A percentile compares a stretch with the other conserved stretches of the same genome.
phyloP scores from a whole-genome alignment of 2,113 vertebrate species.

The Protobothrops flavoviridis region DNA sequence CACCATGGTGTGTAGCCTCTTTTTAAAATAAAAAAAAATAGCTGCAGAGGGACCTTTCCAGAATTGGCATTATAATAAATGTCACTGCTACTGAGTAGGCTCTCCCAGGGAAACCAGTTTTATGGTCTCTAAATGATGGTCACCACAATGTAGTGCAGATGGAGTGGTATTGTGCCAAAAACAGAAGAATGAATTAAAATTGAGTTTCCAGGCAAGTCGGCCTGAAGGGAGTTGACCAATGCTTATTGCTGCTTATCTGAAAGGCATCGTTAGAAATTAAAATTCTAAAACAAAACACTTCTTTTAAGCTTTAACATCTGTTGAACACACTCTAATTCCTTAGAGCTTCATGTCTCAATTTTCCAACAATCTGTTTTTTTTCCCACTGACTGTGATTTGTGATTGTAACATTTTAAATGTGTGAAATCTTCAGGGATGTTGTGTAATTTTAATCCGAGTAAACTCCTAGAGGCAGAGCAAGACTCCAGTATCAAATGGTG shows the following conservation, averaged over 20 bases:
- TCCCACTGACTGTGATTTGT: background rate
- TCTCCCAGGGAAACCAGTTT: conserved; percentile 37
- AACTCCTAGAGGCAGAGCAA: background rate
- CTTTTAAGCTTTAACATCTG: conserved; percentile 8
- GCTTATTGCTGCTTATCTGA: background rate
- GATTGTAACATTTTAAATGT: conserved; percentile 1
- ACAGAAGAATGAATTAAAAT: conserved; percentile 23
- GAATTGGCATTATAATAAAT: conserved; percentile 36
- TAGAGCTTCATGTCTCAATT: background rate
- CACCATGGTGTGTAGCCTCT: conserved; percentile 24
- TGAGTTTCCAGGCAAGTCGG: background rate
- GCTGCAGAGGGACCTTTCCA: conserved; percentile 42
- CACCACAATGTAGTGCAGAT: background rate
- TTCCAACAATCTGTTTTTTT: background rate
- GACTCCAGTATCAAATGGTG: background rate
- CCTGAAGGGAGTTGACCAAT: conserved; percentile 13
- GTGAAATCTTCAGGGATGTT: background rate
- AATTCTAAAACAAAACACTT: background rate
- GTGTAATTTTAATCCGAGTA: background rate
- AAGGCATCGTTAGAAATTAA: background rate
- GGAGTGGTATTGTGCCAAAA: conserved; percentile 18
- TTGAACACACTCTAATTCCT: conserved; percentile 9
- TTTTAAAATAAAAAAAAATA: conserved; percentile 28
- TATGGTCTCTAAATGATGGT: conserved; percentile 10
- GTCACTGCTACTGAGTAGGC: conserved; percentile 27